These are phyloP conservation scores for Argopecten irradians DNA, from an alignment of 1,140 invertebrate genomes.

Conservation along the genomic window DNA sequence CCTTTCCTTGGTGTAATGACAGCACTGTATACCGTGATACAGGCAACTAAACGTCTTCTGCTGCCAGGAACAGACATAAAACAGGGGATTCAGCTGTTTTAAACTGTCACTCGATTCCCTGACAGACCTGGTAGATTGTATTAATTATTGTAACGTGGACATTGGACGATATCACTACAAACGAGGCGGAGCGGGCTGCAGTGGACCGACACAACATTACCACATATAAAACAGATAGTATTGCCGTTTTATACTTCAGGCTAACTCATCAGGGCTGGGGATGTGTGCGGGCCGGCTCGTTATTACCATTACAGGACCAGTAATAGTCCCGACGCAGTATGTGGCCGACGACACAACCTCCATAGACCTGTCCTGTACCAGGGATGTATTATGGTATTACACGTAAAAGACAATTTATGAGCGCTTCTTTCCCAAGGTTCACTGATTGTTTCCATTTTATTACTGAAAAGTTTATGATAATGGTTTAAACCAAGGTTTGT, in stretches of 20 bases:
- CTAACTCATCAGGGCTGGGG: background rate
- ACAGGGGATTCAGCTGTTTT: background rate
- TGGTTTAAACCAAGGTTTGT: too few species aligned
- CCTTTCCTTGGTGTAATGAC: background rate
- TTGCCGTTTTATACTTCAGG: background rate
- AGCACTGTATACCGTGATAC: background rate
- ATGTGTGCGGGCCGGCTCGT: background rate
- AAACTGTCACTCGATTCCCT: background rate
- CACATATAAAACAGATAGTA: background rate
- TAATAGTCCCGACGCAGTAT: background rate
- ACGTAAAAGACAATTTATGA: background rate
- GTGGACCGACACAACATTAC: background rate
- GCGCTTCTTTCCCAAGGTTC: too few species aligned
- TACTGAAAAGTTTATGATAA: too few species aligned
- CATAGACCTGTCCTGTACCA: background rate
- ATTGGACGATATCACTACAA: background rate
- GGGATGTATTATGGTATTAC: background rate
- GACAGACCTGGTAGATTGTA: background rate
- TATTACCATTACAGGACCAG: background rate
- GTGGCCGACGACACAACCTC: background rate
- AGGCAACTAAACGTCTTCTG: background rate
- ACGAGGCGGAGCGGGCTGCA: background rate
- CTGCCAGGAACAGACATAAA: background rate
- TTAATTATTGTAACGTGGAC: constrained; percentile 1
- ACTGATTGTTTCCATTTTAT: too few species aligned